Base-by-base conservation (phyloP, 2,888 invertebrate species). In the Bedellia somnulentella region DNA sequence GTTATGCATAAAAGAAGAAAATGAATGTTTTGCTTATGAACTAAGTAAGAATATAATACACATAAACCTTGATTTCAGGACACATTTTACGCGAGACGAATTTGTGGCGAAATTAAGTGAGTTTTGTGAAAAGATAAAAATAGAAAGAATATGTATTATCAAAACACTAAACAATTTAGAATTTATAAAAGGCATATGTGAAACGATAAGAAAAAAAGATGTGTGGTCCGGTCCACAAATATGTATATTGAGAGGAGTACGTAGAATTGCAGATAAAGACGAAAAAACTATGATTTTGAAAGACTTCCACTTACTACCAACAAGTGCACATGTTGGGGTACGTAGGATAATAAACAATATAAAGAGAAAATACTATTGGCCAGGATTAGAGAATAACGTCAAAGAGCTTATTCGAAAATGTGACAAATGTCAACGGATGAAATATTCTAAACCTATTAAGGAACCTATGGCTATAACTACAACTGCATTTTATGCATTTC, bases 401-500 rank as follows among this genome's bases (percentile, higher is more conserved):
- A 38, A 30, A 30, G 34, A n/a, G n/a, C n/a, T n/a, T n/a, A n/a
- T 39, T 11, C 33, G 28, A 6, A 31, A 24, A 15, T 37, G 38
- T 23, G 29, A 26, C 10, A 32, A 35, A 18, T 42, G 40, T 31
- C 38, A 37, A 32, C 34, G 24, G 18, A 15, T 25, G 17, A 41
- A 39, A 32, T 21, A 33, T 12, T 33, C 33, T 10, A n/a, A 9
- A 17, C 12, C 4, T 3, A 29, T 16, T 9, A 33, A 29, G 17
- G 27, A 37, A 27, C 38, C 38, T n/a, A 37, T 41, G 38, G 14
- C 4, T 2, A 34, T 37, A 9, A 41, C 38, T 8, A 23, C 34
- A 5, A 41, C 36, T 5, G 40, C 37, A 3, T 14, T 30, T 10
- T 17, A 31, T 5, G 35, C 36, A 3, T 37, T 41, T 17, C 33